phyloP scores from a whole-genome alignment of 1,140 invertebrate species.

The Centruroides sculpturatus region DNA sequence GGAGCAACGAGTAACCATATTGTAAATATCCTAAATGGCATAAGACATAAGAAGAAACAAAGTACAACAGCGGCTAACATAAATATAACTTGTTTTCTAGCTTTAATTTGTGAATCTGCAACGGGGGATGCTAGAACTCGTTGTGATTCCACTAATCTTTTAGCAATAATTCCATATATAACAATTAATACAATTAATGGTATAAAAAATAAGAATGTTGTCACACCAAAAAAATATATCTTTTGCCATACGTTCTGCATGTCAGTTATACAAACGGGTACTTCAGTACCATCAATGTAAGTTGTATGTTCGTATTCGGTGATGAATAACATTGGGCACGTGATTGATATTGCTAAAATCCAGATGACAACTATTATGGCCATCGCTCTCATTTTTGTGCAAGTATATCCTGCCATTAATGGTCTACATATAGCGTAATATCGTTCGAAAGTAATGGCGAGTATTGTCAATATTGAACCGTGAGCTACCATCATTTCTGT shows the following conservation, averaged over 20 bases:
- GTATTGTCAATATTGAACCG: slow-evolving; percentile 79
- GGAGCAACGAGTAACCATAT: slow-evolving; percentile 65
- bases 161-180: slow-evolving; percentile 64
- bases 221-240: slow-evolving; percentile 59
- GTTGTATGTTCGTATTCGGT: slow-evolving; percentile 23
- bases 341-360: slow-evolving; percentile 64
- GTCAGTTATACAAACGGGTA: slow-evolving; percentile 55
- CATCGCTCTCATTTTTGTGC: slow-evolving; percentile 67
- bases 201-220: slow-evolving; percentile 63
- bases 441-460: slow-evolving; percentile 46
- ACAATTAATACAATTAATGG: slow-evolving; percentile 60
- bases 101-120: slow-evolving; percentile 9
- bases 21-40: slow-evolving; percentile 68
- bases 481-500: slow-evolving; percentile 84
- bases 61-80: slow-evolving; percentile 78
- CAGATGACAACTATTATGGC: slow-evolving; percentile 68
- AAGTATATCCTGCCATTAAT: slow-evolving; percentile 70
- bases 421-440: slow-evolving; percentile 90
- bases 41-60: slow-evolving; percentile 72
- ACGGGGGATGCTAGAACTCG: background rate
- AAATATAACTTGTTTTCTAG: slow-evolving; percentile 42
- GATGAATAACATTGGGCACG: slow-evolving; percentile 32
- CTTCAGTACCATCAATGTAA: slow-evolving; percentile 31
- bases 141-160: slow-evolving; percentile 48
- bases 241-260: slow-evolving; percentile 53